Evolutionary conservation across 2,888 invertebrate species (phyloP).

Genomic region (Alloscopus bannaensis): DNA sequence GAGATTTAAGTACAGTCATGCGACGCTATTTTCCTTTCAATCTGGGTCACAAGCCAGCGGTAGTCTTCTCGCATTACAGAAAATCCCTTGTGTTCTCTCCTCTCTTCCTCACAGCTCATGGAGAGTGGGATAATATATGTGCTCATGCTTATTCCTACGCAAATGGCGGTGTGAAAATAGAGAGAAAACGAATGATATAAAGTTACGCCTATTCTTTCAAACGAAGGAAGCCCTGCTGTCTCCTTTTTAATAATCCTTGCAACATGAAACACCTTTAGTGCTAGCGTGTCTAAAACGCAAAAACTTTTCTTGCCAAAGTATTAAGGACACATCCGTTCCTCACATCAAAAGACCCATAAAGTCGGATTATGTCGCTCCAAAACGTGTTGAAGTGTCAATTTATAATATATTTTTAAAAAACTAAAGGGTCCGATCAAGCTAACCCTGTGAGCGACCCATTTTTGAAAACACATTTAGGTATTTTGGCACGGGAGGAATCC

Average conservation of each 20-base stretch:
- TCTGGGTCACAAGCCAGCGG: conserved; percentile 55
- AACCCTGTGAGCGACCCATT: too few species aligned
- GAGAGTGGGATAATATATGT: conserved; percentile 27
- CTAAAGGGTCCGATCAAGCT: too few species aligned
- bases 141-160: conserved; percentile 45
- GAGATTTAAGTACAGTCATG: conserved; percentile 2
- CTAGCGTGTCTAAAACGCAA: conserved; percentile 14
- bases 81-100: conserved; percentile 47
- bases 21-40: conserved; percentile 23
- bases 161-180: conserved; percentile 1
- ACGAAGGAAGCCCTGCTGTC: conserved; percentile 13
- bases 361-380: too few species aligned
- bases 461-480: too few species aligned
- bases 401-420: too few species aligned
- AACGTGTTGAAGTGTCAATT: too few species aligned
- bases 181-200: conserved; percentile 6
- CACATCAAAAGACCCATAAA: too few species aligned
- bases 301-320: not conserved
- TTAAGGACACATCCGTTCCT: not conserved
- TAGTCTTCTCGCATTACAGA: conserved; percentile 49
- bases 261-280: conserved; percentile 14
- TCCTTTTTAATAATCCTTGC: conserved; percentile 22
- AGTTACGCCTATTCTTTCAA: conserved; percentile 17
- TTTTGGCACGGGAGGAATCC: too few species aligned
- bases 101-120: too few species aligned